Evolutionary conservation across 2,113 vertebrate genomes (phyloP).

Genomic region (Phyllostomus discolor): DNA sequence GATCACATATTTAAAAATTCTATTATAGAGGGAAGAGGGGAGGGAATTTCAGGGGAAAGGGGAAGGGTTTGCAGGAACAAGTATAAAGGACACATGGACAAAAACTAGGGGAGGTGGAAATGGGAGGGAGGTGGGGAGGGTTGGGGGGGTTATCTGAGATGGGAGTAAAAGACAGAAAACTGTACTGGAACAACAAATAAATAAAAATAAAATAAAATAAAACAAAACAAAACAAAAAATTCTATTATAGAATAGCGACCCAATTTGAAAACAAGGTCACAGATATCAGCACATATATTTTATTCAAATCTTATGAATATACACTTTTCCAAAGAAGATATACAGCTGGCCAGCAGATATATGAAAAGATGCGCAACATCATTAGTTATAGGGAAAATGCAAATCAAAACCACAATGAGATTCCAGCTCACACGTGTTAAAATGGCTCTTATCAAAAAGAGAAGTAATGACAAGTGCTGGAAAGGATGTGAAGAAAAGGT

Average conservation of each 20-base stretch:
- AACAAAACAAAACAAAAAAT: neutral
- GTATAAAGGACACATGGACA: too few relatives aligned
- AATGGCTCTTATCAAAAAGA: neutral
- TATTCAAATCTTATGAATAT: neutral
- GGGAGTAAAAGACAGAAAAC: too few relatives aligned
- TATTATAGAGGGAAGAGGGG: neutral
- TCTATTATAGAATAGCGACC: neutral
- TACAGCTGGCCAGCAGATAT: neutral
- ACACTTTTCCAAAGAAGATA: neutral
- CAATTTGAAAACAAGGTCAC: neutral
- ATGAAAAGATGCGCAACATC: neutral
- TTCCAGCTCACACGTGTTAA: neutral
- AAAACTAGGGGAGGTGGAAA: too few relatives aligned
- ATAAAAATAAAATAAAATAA: too few relatives aligned
- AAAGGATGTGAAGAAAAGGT: neutral
- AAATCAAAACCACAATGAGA: neutral
- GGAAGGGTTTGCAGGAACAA: too few relatives aligned
- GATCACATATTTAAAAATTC: neutral
- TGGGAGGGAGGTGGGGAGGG: too few relatives aligned
- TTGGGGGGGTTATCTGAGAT: too few relatives aligned
- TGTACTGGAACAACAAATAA: too few relatives aligned
- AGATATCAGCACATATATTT: neutral
- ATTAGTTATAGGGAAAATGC: neutral
- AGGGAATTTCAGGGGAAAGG: too few relatives aligned
- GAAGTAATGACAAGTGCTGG: neutral